Evolutionary conservation across 2,888 invertebrate species (phyloP), one percentile per base, ranked within the genome.

Genomic region (Phaedon cochleariae): DNA sequence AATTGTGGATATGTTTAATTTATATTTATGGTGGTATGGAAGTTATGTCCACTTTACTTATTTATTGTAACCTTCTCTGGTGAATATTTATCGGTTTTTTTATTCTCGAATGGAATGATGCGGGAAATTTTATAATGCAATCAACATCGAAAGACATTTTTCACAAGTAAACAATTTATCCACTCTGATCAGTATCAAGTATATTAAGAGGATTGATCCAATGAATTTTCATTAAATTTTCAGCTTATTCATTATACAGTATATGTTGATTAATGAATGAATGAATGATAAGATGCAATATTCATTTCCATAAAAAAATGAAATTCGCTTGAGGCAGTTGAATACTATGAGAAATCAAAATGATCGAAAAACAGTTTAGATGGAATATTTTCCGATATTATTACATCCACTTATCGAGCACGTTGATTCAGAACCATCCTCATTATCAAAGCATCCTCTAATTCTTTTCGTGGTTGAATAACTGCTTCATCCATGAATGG

Each of bases 401-500:
- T 26, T 7, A 5, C 26, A 7, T 15, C n/a, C 4, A 2, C 41
- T 41, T 6, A 41, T 15, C 41, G 15, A 41, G 3, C 41, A 41
- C n/a, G 3, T 3, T 10, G n/a, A 41, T n/a, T 41, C n/a, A 15
- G 15, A n/a, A 41, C 4, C 15, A 3, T 15, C 41, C 15, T 41
- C 12, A 15, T 41, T 15, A 41, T 41, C 15, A 4, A 1, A 41
- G n/a, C 41, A 34, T 12, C 7, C 10, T 41, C n/a, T n/a, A n/a
- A n/a, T n/a, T n/a, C n/a, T 41, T 41, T 15, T 41, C 41, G 41
- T 12, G 26, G 26, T 41, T 41, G 41, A 41, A 41, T 41, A 41
- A 41, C 41, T 45, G 26, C 65, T 59, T 59, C 48, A 59, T 57
- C 62, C 59, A 57, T 69, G 71, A 71, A 73, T 68, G 73, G 65